Evolutionary conservation across 1,140 invertebrate genomes (phyloP).

Genomic region (Proales similis): DNA sequence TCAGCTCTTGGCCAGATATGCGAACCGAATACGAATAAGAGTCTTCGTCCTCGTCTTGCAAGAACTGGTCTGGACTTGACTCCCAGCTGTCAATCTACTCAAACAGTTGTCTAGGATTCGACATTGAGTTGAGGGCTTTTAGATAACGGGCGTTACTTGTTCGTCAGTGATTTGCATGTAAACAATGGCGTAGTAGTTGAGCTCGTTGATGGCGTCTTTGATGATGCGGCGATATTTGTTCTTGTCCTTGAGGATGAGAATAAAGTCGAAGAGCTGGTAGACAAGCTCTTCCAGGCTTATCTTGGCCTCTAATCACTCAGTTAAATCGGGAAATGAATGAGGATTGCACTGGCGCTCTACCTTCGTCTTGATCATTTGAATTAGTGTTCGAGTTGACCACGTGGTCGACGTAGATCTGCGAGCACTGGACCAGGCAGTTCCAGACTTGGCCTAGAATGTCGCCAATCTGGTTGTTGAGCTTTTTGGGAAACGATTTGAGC

Average conservation of each 20-base stretch:
- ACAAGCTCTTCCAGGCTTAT: slow-evolving; percentile 67
- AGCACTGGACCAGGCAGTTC: slow-evolving; percentile 64
- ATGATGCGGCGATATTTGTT: slow-evolving; percentile 60
- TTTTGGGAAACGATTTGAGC: slow-evolving; percentile 60
- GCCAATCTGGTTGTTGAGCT: slow-evolving; percentile 54
- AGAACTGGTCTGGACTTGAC: slow-evolving; percentile 65
- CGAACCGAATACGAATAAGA: slow-evolving; percentile 65
- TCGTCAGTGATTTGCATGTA: slow-evolving; percentile 72
- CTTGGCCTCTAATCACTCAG: slow-evolving; percentile 59
- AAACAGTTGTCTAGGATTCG: neutral
- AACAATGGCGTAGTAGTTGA: slow-evolving; percentile 67
- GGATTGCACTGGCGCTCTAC: slow-evolving; percentile 58
- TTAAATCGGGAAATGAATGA: slow-evolving; percentile 37
- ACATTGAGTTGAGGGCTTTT: neutral
- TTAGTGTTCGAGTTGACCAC: slow-evolving; percentile 5
- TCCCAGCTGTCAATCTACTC: slow-evolving; percentile 61
- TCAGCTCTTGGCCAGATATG: slow-evolving; percentile 66
- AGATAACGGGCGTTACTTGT: slow-evolving; percentile 54
- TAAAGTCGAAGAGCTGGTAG: slow-evolving; percentile 70
- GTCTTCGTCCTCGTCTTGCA: slow-evolving; percentile 69
- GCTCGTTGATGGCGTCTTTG: slow-evolving; percentile 62
- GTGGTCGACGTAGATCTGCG: slow-evolving; percentile 56
- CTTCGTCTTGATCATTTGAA: slow-evolving; percentile 52
- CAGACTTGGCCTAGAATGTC: slow-evolving; percentile 65
- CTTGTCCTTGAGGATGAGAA: slow-evolving; percentile 61